phyloP scores from a whole-genome alignment of 2,888 invertebrate genomes.

The Cephus nigrinus region DNA sequence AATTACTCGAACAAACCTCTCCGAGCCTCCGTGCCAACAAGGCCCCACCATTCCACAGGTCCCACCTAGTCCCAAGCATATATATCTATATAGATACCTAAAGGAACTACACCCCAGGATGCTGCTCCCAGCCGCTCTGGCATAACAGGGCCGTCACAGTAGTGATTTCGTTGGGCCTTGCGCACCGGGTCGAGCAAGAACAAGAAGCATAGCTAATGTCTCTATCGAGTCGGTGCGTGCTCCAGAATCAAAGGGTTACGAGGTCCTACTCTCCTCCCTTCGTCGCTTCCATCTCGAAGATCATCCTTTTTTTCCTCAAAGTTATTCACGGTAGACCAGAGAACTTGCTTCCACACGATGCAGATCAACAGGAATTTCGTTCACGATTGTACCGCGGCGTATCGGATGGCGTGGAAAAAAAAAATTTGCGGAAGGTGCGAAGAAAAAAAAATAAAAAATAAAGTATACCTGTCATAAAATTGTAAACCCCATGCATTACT shows the following conservation, averaged over 20 bases:
- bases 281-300: neutral
- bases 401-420: neutral
- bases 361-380: neutral
- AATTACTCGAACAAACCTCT: constrained; percentile 7
- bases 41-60: neutral
- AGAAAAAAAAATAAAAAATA: constrained; percentile 20
- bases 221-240: constrained; percentile 34
- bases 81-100: neutral
- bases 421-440: constrained; percentile 23
- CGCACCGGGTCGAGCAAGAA: constrained; percentile 33
- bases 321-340: neutral
- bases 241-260: neutral
- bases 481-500: neutral
- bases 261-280: neutral
- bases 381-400: neutral
- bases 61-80: neutral
- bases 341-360: neutral
- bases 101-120: constrained; percentile 11
- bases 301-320: neutral
- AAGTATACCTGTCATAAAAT: constrained; percentile 19
- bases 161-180: constrained; percentile 25
- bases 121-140: constrained; percentile 13
- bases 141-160: constrained; percentile 28
- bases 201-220: constrained; percentile 46
- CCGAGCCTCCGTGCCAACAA: constrained; percentile 1